Evolutionary conservation across 2,888 invertebrate genomes (phyloP).

Genomic region (Tricholauxania praeusta): DNA sequence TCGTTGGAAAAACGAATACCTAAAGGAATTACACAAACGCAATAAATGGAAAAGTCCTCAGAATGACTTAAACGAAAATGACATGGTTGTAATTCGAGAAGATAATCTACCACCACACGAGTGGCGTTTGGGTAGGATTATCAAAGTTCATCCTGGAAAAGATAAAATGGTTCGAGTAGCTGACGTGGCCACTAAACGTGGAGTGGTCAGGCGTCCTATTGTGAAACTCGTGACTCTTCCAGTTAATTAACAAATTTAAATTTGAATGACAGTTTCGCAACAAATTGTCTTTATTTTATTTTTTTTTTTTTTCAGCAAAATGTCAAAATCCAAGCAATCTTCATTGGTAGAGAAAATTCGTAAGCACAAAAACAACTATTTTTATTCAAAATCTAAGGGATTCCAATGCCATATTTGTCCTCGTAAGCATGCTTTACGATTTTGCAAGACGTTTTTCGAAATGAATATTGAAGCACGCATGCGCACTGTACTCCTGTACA

Average conservation of each 20-base stretch:
- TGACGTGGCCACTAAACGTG: not conserved
- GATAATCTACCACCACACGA: not conserved
- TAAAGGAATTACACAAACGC: conserved; percentile 4
- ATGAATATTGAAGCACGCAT: too few species aligned
- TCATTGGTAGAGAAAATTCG: too few species aligned
- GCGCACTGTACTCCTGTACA: too few species aligned
- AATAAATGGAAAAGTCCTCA: not conserved
- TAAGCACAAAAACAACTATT: too few species aligned
- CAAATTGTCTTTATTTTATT: too few species aligned
- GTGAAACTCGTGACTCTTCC: conserved; percentile 16
- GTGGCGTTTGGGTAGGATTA: not conserved
- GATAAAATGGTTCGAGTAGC: not conserved
- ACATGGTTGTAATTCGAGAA: not conserved
- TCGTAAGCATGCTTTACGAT: too few species aligned
- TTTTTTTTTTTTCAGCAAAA: too few species aligned
- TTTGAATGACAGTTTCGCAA: not conserved
- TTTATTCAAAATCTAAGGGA: too few species aligned
- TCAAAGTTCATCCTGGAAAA: not conserved
- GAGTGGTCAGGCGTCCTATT: not conserved
- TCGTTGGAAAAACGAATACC: conserved; percentile 10
- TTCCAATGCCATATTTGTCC: too few species aligned
- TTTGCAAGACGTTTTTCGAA: too few species aligned
- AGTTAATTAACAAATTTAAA: not conserved
- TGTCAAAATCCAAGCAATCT: too few species aligned
- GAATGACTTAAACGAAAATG: not conserved